Conservation (phyloP, 2,113 vertebrate genomes). For the Blennius ocellaris region DNA sequence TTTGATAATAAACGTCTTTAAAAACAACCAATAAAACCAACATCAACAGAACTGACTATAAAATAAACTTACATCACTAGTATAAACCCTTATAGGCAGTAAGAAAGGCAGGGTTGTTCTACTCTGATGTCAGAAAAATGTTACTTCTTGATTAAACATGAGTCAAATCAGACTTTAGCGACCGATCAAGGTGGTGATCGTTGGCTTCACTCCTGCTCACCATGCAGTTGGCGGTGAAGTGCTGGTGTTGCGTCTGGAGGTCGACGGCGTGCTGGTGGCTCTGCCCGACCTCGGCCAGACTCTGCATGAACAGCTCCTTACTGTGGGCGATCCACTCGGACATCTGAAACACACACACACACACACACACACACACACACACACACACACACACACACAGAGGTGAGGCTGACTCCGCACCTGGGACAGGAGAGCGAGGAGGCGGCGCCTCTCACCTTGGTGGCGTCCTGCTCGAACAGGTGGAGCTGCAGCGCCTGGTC, state of each 20-base stretch:
- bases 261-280: constrained; percentile 95
- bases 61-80: no score
- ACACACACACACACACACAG: background rate
- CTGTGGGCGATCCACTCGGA: constrained; percentile 99
- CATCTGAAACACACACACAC: constrained; percentile 84
- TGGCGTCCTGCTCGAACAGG: constrained; percentile 96
- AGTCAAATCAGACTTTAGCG: no score
- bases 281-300: constrained; percentile 93
- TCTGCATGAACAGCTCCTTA: constrained; percentile 95
- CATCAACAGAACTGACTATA: no score
- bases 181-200: no score
- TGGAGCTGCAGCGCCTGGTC: constrained; percentile 97
- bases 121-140: no score
- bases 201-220: constrained; percentile 68
- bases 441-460: constrained; percentile 87
- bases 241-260: constrained; percentile 97
- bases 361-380: background rate
- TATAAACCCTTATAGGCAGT: no score
- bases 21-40: no score
- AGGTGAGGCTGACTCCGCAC: background rate
- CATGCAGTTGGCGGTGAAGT: constrained; percentile 99
- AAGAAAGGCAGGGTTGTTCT: no score
- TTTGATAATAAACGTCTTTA: no score
- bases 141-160: no score
- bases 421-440: background rate